Base-by-base conservation (phyloP, 2,113 vertebrate genomes). In the Turnix velox region DNA sequence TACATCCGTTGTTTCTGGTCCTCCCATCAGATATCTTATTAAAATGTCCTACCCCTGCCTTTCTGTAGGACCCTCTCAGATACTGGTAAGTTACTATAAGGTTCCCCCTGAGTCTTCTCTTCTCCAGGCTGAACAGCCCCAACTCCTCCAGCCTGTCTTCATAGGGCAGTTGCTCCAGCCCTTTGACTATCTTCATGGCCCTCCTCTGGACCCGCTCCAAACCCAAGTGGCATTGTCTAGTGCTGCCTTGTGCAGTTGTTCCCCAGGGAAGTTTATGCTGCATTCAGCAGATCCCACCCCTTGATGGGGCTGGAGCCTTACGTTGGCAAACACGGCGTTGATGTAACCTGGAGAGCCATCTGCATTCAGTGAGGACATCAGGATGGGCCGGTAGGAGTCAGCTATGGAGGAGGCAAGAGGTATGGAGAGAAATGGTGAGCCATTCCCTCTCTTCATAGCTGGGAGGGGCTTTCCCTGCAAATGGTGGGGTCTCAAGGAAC, bases 281-380 rank as follows among this genome's bases (percentile, higher is more conserved):
- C 22, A 58, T 20, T 1, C 7, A 6, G 37, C 59, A 25, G 14
- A 42, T 77, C 35, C 35, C 66, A 2, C 8, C 3, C 19, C 18
- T 2, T 0, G 1, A 22, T 11, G 46, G 9, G 45, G 24, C 23
- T 19, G 40, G 16, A 88, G 27, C 69, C 96, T 95, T 95, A 97
- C 97, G 0, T 61, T 73, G 28, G 73, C 90, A 19, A 96, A 97
- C 39, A 96, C 94, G 0, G 96, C 97, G 1, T 97, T 97, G 90
- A 97, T 96, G 78, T 97, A 97, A 19, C 96, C 93, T 7, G 95
- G 95, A 0, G 93, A 91, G 45, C 96, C 92, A 0, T 96, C 94
- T 12, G 66, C 19, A 0, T 94, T 89, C 85, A 93, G 67, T 0
- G 89, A 93, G 16, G 97, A 97, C 94, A 96, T 94, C 72, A 97